Conservation (phyloP, 2,113 vertebrate genomes). For the Synodontis membranacea region DNA sequence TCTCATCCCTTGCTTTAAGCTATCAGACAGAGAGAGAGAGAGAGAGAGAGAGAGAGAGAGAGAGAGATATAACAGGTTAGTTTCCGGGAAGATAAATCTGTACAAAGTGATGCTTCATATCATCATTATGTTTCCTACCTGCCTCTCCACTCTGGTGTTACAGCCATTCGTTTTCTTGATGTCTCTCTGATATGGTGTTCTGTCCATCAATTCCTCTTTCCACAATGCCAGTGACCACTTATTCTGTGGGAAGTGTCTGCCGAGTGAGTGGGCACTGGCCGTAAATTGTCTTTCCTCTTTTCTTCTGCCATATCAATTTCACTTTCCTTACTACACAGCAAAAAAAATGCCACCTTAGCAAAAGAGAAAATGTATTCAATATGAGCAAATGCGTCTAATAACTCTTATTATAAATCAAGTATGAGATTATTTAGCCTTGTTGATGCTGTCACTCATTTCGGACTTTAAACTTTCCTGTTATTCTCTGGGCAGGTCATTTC, state of each 20-base stretch:
- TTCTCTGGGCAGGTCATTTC: background rate
- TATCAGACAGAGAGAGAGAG: slow-evolving; percentile 62
- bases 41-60: slow-evolving; percentile 64
- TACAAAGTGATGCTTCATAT: slow-evolving; percentile 62
- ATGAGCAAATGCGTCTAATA: background rate
- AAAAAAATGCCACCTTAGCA: background rate
- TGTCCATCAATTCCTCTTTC: background rate
- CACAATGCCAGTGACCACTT: slow-evolving; percentile 12
- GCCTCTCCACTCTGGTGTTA: background rate
- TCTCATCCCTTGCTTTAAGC: slow-evolving; percentile 56
- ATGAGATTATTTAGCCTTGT: background rate
- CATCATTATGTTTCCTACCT: slow-evolving; percentile 50
- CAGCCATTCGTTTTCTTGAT: background rate
- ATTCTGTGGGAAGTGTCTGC: background rate
- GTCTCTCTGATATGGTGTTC: slow-evolving; percentile 18
- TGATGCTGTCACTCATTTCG: background rate
- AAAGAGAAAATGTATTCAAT: no score
- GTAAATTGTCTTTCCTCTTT: background rate
- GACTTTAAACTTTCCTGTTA: background rate
- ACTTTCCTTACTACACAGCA: background rate
- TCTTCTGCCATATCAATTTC: background rate
- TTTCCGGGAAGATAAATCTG: slow-evolving; percentile 64
- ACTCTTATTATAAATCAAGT: background rate
- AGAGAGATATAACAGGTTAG: slow-evolving; percentile 61
- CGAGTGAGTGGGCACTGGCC: background rate